phyloP scores from a whole-genome alignment of 2,797 vertebrate species.

The Choloepus didactylus region DNA sequence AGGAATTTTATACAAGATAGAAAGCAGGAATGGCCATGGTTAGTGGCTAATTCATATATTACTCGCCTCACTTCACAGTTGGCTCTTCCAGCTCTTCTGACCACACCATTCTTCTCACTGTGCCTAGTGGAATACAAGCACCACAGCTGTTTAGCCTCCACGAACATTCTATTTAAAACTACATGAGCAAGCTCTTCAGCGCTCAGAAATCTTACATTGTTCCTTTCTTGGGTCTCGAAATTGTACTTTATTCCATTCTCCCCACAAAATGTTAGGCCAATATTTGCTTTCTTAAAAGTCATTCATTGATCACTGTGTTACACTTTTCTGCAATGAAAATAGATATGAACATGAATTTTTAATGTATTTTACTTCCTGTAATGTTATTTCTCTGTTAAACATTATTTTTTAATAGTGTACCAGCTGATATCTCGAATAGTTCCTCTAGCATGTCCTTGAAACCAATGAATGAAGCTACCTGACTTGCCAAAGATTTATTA shows the following conservation, averaged over 20 bases:
- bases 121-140: neutral
- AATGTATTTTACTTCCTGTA: neutral
- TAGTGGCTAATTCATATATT: neutral
- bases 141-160: accelerated
- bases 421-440: neutral
- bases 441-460: neutral
- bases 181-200: no score
- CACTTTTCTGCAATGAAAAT: neutral
- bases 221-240: neutral
- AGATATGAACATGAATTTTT: neutral
- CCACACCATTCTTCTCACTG: neutral
- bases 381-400: neutral
- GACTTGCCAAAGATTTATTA: neutral
- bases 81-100: accelerated
- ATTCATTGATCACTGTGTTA: neutral
- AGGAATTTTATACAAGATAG: neutral
- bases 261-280: neutral
- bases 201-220: neutral
- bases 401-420: neutral
- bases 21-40: neutral
- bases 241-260: neutral
- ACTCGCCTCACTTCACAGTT: neutral
- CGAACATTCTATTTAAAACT: neutral
- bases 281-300: neutral
- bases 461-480: neutral